Evolutionary conservation across 1,140 invertebrate genomes (phyloP).

Genomic region (Venustaconcha ellipsiformis): DNA sequence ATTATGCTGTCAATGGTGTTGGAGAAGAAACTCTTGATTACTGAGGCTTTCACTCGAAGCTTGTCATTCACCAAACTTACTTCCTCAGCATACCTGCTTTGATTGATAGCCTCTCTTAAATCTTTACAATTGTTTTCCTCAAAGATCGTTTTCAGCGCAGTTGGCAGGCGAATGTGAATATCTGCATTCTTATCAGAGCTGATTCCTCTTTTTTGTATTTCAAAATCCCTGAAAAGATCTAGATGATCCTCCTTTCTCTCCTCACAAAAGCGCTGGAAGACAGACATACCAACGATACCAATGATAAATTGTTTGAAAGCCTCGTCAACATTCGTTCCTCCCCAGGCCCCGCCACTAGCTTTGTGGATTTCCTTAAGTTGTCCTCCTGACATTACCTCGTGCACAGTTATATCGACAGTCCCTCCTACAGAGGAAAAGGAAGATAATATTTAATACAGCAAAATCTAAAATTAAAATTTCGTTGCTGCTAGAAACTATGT

Average conservation of each 20-base stretch:
- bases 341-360: conserved; percentile 27
- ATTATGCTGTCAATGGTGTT: too few species aligned
- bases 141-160: neutral
- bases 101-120: too few species aligned
- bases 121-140: neutral
- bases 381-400: conserved; percentile 4
- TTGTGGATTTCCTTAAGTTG: conserved; percentile 15
- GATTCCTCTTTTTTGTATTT: neutral
- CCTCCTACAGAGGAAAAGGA: conserved; percentile 5
- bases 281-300: neutral
- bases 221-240: neutral
- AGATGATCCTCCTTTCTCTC: conserved; percentile 7
- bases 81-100: too few species aligned
- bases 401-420: conserved; percentile 18
- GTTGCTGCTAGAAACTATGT: neutral
- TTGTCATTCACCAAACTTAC: too few species aligned
- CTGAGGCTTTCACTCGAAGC: too few species aligned
- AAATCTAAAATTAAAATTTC: neutral
- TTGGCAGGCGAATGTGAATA: neutral
- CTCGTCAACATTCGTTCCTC: conserved; percentile 24
- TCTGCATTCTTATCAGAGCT: neutral
- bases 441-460: neutral
- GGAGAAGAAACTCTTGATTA: too few species aligned
- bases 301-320: neutral
- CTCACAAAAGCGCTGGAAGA: neutral